Evolutionary conservation across 2,888 invertebrate species (phyloP).

Genomic region (Rambutsinella grinnellia): DNA sequence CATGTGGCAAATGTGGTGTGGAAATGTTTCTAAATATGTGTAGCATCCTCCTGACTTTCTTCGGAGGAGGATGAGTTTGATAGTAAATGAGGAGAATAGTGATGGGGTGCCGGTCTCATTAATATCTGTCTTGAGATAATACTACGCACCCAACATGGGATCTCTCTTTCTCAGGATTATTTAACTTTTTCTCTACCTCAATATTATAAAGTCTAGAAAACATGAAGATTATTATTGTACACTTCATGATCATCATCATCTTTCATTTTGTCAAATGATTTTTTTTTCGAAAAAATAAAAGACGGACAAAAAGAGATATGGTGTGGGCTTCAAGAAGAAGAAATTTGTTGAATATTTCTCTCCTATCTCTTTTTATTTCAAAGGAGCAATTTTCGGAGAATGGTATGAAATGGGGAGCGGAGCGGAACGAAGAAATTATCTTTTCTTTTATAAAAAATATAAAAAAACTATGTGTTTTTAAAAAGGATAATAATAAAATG

Average conservation of each 20-base stretch:
- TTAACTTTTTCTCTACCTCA: slow-evolving; percentile 19
- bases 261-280: slow-evolving; percentile 53
- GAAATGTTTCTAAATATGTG: slow-evolving; percentile 27
- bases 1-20: slow-evolving; percentile 35
- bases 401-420: slow-evolving; percentile 29
- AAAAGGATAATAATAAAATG: no score
- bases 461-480: no score
- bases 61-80: slow-evolving; percentile 29
- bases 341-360: not conserved
- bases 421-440: slow-evolving; percentile 15
- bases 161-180: slow-evolving; percentile 28
- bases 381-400: slow-evolving; percentile 18
- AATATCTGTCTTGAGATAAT: slow-evolving; percentile 59
- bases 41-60: slow-evolving; percentile 46
- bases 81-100: slow-evolving; percentile 43
- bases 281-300: no score
- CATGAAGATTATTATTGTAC: not conserved
- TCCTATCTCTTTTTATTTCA: no score
- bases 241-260: slow-evolving; percentile 30
- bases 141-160: slow-evolving; percentile 52
- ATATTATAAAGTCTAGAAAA: not conserved
- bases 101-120: slow-evolving; percentile 59
- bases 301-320: not conserved
- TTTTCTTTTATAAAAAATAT: not conserved
- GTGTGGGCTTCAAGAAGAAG: not conserved